phyloP scores from a whole-genome alignment of 2,888 invertebrate species.

The Drosophila melanocephala region DNA sequence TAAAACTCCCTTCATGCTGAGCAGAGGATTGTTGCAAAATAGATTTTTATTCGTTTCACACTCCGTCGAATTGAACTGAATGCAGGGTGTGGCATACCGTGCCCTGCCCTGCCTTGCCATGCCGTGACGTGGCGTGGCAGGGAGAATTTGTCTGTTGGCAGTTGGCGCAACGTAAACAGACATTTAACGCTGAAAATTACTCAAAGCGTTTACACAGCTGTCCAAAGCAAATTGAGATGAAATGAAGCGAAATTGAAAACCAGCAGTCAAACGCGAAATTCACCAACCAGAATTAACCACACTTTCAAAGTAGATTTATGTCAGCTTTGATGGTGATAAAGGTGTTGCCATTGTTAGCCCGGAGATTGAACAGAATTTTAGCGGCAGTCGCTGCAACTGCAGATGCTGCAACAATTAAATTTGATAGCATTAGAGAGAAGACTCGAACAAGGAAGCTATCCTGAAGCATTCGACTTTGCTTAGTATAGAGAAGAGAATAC shows the following conservation, averaged over 20 bases:
- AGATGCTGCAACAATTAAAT: conserved; percentile 19
- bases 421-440: conserved; percentile 19
- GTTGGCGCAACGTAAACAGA: conserved; percentile 1
- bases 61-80: conserved; percentile 13
- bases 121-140: neutral
- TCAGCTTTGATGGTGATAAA: conserved; percentile 27
- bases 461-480: neutral
- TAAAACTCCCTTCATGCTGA: conserved; percentile 38
- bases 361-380: neutral
- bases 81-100: neutral
- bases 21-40: conserved; percentile 50
- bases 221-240: conserved; percentile 15
- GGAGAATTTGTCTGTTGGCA: neutral
- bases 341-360: conserved; percentile 8
- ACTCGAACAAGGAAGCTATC: neutral
- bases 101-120: neutral
- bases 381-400: conserved; percentile 19
- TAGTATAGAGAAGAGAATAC: conserved; percentile 7
- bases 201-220: conserved; percentile 36
- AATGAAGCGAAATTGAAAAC: conserved; percentile 11
- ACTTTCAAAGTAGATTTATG: conserved; percentile 34
- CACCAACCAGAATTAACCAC: conserved; percentile 18
- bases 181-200: conserved; percentile 19
- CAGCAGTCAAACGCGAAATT: conserved; percentile 14
- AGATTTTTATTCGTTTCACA: conserved; percentile 43